Evolutionary conservation across 2,888 invertebrate genomes (phyloP), one percentile per base, ranked within the genome.

Genomic region (Cephus nigrinus): DNA sequence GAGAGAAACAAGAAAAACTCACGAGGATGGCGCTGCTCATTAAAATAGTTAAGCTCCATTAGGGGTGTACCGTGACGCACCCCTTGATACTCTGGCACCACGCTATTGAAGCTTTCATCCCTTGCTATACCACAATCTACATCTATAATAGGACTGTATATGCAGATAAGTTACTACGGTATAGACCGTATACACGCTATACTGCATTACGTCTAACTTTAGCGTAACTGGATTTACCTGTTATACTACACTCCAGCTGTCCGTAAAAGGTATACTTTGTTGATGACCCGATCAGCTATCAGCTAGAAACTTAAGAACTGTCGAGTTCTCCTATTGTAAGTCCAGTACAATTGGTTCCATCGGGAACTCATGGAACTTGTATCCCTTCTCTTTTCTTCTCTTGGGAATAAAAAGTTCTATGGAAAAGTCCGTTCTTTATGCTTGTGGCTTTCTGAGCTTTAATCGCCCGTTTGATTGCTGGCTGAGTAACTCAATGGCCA

Each of bases 31-130:
- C 4, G 71, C 71, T 71, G 74, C 30, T 87, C 87, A 84, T 87
- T 87, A 87, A 86, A 87, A 86, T 86, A 87, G 85, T 86, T 87
- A 82, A 85, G 83, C 84, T 82, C 82, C 82, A 84, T 85, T 87
- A 87, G 83, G 85, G 81, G 81, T 78, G 82, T 79, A 85, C 82
- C 81, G 82, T 77, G 79, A 73, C 73, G 75, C 79, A 82, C 80
- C 55, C 55, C 55, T 23, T 55, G 55, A 55, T 55, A 55, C 55
- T 79, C 79, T 82, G 83, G 82, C 78, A 82, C 80, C 82, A 73
- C 79, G 76, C 83, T 81, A 82, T 85, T 85, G 55, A 55, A 55
- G 23, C 23, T 23, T 23, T 2, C 55, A 55, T 2, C 55, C 55
- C 55, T 55, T 55, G 23, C 55, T 55, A 9, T 23, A 55, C 55